Evolutionary conservation across 2,113 vertebrate species (phyloP).

Genomic region (Catharus fuscescens): DNA sequence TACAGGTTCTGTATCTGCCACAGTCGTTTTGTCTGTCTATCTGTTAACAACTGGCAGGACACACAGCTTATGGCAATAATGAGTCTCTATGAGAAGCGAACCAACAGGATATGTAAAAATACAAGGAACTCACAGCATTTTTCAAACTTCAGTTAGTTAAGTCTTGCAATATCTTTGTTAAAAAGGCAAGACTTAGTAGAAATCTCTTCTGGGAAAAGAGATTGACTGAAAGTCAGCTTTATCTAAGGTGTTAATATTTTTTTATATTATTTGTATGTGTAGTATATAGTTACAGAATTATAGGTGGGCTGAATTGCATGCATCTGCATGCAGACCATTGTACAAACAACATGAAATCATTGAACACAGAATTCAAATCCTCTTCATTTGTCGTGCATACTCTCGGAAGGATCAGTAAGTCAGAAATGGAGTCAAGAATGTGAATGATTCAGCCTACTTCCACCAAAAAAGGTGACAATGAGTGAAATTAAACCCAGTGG

Average conservation of each 20-base stretch:
- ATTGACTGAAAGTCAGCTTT: not conserved
- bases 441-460: not conserved
- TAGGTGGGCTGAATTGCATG: not conserved
- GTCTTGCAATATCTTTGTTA: not conserved
- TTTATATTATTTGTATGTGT: not conserved
- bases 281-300: not conserved
- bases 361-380: not conserved
- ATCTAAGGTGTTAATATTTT: not conserved
- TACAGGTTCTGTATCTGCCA: not conserved
- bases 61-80: not conserved
- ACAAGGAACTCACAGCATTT: not conserved
- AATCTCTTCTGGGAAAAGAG: not conserved
- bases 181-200: not conserved
- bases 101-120: not conserved
- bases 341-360: not conserved
- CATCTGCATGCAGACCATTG: not conserved
- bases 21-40: not conserved
- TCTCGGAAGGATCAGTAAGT: not conserved
- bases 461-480: not conserved
- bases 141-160: constrained; percentile 27
- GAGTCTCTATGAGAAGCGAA: not conserved
- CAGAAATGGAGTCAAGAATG: not conserved
- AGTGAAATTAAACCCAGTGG: not conserved
- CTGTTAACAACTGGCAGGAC: not conserved
- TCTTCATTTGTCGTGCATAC: not conserved